Base-by-base conservation (phyloP, 2,113 vertebrate genomes). In the Sylvietta virens region DNA sequence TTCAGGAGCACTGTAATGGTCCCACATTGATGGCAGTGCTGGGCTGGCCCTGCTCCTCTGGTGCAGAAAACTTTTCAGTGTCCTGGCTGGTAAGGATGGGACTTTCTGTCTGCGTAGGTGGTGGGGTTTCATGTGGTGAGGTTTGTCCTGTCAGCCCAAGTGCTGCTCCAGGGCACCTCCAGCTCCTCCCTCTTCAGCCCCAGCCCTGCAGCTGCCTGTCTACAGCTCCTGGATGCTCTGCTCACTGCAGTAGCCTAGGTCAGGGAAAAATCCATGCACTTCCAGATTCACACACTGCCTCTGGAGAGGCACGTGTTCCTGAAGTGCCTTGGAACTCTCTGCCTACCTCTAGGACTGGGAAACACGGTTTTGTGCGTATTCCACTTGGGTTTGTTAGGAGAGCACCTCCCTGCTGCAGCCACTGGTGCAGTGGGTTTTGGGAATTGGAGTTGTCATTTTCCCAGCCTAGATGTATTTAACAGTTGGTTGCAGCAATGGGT, bases 401-500 rank as follows among this genome's bases (percentile, higher is more conserved):
- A 74, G 33, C 33, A 35, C 12, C 53, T 89, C 24, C 77, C 27
- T 76, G 3, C 44, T 81, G 48, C 53, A 72, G 54, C 82, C 42
- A 45, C 23, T 67, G 40, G 5, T 88, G 37, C 48, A 56, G 44
- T 40, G 53, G 40, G 54, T 45, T 94, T 90, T 86, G 80, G 61
- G 47, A 90, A 74, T 5, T 88, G 65, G 48, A 64, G 44, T 24
- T 85, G 62, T 76, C 18, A 18, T 72, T 91, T 86, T 82, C 51
- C 37, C 62, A 64, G 54, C 57, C 93, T 88, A 47, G 39, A 79
- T 77, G 23, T 84, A 50, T 91, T 88, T 96, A 88, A 96, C 70
- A 95, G 76, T 56, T 88, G 88, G 67, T 86, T 93, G 69, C 88
- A 91, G 86, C 89, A 91, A 73, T 48, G 85, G 35, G 76, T 92